Evolutionary conservation across 53 echinoderm and acorn worm genomes (phyloP), one percentile per base, ranked within the genome.

Genomic region (Arbacia lixula): DNA sequence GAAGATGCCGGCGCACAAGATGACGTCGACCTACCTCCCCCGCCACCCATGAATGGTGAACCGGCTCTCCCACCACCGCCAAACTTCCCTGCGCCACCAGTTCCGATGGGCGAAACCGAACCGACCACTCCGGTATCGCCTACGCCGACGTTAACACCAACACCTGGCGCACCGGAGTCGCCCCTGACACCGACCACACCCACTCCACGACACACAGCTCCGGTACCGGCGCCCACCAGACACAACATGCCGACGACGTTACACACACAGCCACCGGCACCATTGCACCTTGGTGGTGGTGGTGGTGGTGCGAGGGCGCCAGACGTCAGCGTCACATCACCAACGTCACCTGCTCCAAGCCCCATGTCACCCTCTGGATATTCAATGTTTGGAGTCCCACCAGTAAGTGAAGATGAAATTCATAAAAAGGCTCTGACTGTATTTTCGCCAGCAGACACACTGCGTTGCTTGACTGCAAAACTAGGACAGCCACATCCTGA

Each of bases 81-180:
- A 36, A 32, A 68, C 51, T 36, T 56, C 50, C 34, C 68, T 9
- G 66, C 46, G 25, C 57, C 78, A 53, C 83, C 67, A 56, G n/a
- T n/a, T n/a, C 72, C 83, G 56, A 20, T 58, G 19, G 77, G 21
- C n/a, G 53, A 58, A 49, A n/a, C n/a, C n/a, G 61, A 24, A 68
- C 43, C 43, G 17, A 50, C 77, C 2, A 71, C 63, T 32, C 87
- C 67, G 14, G 52, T 69, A 62, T 81, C 94, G 4, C 76, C 87
- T 27, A 61, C 89, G 28, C 84, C 89, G 28, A 85, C 94, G 12
- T 63, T 89, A 36, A 53, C 84, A 37, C 69, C 85, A 11, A 87
- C 90, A 33, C 85, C 83, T 58, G 72, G 56, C 38, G 36, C 85
- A 11, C 82, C 72, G 20, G 86, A 43, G 11, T 80, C 81, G 22